Evolutionary conservation across 2,797 vertebrate species (phyloP).

Genomic region (Brachymystax lenok): DNA sequence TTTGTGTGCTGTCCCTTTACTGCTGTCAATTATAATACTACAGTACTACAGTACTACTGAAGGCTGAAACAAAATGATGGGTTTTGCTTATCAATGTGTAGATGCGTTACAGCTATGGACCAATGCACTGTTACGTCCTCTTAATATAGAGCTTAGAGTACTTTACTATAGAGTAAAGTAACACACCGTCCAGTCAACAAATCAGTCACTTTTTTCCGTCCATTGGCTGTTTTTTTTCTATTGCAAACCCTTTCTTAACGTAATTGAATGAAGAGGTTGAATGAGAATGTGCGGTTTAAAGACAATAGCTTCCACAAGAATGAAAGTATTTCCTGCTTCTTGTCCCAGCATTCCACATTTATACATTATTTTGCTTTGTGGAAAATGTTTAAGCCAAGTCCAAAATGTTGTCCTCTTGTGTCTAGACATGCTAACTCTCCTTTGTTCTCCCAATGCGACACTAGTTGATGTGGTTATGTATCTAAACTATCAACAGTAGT

Average conservation of each 20-base stretch:
- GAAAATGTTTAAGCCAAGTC: background rate
- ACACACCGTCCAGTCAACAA: background rate
- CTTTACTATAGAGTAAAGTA: background rate
- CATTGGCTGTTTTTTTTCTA: background rate
- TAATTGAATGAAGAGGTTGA: background rate
- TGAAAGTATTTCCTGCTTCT: background rate
- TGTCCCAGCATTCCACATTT: background rate
- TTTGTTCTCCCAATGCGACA: background rate
- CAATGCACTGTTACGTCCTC: background rate
- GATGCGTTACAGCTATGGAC: conserved; percentile 10
- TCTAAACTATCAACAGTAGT: background rate
- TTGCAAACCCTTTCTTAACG: background rate
- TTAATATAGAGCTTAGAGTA: background rate
- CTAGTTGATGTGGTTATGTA: background rate
- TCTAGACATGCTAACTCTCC: background rate
- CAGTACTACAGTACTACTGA: background rate
- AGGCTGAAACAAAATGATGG: background rate
- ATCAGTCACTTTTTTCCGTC: background rate
- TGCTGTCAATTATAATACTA: background rate
- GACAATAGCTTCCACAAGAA: background rate
- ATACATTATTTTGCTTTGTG: background rate
- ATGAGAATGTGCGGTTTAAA: background rate
- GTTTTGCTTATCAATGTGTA: background rate
- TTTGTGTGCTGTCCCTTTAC: conserved; percentile 10
- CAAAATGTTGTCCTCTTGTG: conserved; percentile 11